Evolutionary conservation across 1,140 invertebrate genomes (phyloP), one percentile per base, ranked within the genome.

Genomic region (Drosophila pandora): DNA sequence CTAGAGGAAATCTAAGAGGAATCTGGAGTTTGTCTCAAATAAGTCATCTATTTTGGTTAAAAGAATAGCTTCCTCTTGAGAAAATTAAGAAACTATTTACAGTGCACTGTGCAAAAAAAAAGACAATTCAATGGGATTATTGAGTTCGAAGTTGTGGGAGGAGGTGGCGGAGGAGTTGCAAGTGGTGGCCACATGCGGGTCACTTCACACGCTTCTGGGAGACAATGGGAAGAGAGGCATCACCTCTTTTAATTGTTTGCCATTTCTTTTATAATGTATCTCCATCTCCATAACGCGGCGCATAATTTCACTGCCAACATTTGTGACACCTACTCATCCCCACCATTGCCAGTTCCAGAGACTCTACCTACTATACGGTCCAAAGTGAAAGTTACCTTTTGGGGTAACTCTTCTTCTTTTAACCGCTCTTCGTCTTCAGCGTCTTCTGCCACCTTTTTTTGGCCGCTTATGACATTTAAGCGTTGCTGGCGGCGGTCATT

Each of bases 231-330:
- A 55, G 41, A 17, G 37, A 22, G 28, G 37, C 49, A 37, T 47
- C 43, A 47, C 21, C 34, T 32, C 53, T 64, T 72, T 76, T 80
- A 80, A 80, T 76, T 80, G 72, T 80, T 80, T 80, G 78, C 65
- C 57, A 81, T 81, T 80, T 71, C 78, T 65, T 74, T 67, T 68
- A 82, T 77, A 74, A 82, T 82, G 74, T 69, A 77, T 82, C 76
- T 81, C 57, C 75, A 82, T 78, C 76, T 81, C 63, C 75, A 82
- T 78, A 68, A 78, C 61, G 53, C 32, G 41, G n/a, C 55, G 59
- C 59, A 74, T 78, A 83, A 83, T 82, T 82, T 82, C 71, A 75
- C 79, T 73, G 78, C 79, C 78, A 77, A 60, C 79, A 74, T 78
- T 81, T 74, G 55, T 74, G 75, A 82, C 79, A 83, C 79, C 79